Conservation (phyloP, 2,888 invertebrate species). For the Ophioninae sp. region DNA sequence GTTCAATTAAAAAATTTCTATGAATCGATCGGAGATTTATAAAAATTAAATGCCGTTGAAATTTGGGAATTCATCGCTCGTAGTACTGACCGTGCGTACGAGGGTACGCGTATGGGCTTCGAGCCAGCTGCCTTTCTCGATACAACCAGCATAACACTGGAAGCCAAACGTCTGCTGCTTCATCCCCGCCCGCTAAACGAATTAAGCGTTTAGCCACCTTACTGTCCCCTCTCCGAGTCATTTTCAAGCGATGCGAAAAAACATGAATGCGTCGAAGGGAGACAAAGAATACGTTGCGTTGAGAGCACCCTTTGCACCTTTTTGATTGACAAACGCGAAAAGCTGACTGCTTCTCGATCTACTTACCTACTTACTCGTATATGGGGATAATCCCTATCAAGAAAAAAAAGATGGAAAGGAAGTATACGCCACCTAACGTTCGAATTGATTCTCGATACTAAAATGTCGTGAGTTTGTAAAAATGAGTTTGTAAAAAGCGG, state of each 20-base stretch:
- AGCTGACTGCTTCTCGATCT: slow-evolving; percentile 21
- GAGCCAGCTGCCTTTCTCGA: slow-evolving; percentile 39
- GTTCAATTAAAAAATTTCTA: not conserved
- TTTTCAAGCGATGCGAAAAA: slow-evolving; percentile 29
- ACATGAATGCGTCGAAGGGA: not conserved
- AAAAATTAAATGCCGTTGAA: not conserved
- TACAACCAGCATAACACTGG: slow-evolving; percentile 43
- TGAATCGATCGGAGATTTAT: not conserved
- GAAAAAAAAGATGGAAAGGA: not conserved
- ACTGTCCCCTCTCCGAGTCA: slow-evolving; percentile 30
- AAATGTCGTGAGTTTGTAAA: too few relatives aligned
- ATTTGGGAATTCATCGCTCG: not conserved
- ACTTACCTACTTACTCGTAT: slow-evolving; percentile 19
- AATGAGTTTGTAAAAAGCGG: not conserved
- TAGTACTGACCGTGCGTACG: slow-evolving; percentile 28
- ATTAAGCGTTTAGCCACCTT: slow-evolving; percentile 76
- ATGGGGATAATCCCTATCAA: slow-evolving; percentile 3
- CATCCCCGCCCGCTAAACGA: slow-evolving; percentile 72
- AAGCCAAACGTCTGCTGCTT: slow-evolving; percentile 60
- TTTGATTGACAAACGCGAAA: slow-evolving; percentile 53
- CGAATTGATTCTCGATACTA: not conserved
- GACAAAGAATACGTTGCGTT: not conserved
- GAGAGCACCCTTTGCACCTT: slow-evolving; percentile 6
- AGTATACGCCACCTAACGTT: not conserved
- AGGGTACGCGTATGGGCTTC: slow-evolving; percentile 28